Evolutionary conservation across 2,113 vertebrate species (phyloP).

Genomic region (Phylloscopus whistleri): DNA sequence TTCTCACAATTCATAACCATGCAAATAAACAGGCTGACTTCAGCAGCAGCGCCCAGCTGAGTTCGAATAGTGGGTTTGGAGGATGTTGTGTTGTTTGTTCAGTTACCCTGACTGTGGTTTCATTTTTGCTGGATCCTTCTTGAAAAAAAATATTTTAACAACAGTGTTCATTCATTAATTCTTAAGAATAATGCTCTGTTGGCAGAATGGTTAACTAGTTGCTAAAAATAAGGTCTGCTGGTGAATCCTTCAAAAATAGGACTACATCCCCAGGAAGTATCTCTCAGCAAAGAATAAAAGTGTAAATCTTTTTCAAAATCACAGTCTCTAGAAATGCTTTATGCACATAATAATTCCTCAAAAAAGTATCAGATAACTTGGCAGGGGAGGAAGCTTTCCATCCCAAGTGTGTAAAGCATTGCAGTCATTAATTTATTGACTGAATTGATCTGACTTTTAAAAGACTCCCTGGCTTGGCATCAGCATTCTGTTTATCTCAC

Average conservation of each 20-base stretch:
- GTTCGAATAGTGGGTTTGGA: background rate
- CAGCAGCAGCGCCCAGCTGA: background rate
- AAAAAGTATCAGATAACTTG: constrained; percentile 52
- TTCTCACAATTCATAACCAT: constrained; percentile 7
- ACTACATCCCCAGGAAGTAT: background rate
- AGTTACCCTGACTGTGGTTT: background rate
- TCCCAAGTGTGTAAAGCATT: constrained; percentile 19
- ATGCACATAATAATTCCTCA: constrained; percentile 24
- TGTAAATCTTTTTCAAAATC: constrained; percentile 18
- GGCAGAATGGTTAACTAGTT: constrained; percentile 8
- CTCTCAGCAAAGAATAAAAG: background rate
- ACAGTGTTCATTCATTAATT: background rate
- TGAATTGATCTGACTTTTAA: constrained; percentile 57
- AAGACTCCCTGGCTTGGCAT: constrained; percentile 22
- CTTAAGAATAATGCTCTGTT: background rate
- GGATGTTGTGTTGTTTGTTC: background rate
- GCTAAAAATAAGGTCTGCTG: background rate
- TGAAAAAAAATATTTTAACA: background rate
- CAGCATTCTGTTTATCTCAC: constrained; percentile 22
- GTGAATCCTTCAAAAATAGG: background rate
- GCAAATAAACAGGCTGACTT: constrained; percentile 1
- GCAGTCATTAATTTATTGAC: constrained; percentile 63
- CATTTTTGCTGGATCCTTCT: background rate
- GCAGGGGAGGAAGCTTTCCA: background rate
- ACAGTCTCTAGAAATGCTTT: constrained; percentile 39